Conservation (phyloP, 2,888 invertebrate species). For the Lumbricus terrestris region DNA sequence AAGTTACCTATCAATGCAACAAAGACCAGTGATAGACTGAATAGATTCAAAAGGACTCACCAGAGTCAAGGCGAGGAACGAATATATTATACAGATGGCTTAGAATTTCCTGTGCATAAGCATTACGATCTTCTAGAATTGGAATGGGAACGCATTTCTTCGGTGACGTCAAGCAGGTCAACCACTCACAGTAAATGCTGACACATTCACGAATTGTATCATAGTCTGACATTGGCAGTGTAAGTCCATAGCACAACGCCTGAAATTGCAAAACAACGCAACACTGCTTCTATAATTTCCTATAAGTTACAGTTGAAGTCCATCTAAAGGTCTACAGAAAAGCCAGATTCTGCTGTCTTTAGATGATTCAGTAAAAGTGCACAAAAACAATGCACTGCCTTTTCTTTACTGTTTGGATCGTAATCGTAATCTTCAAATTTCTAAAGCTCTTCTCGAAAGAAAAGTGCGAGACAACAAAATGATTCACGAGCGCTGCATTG, state of each 20-base stretch:
- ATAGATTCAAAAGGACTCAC: constrained; percentile 61
- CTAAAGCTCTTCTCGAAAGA: too few relatives aligned
- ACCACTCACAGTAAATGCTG: constrained; percentile 94
- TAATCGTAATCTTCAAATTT: too few relatives aligned
- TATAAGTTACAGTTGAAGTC: neutral
- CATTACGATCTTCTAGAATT: constrained; percentile 82
- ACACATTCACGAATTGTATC: constrained; percentile 94
- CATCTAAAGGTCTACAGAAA: neutral
- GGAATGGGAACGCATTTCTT: constrained; percentile 87
- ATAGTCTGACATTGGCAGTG: constrained; percentile 83
- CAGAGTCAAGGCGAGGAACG: constrained; percentile 87
- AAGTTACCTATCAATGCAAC: too few relatives aligned
- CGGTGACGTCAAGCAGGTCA: constrained; percentile 73
- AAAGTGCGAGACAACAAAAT: too few relatives aligned
- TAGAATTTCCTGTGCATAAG: constrained; percentile 85
- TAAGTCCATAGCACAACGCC: constrained; percentile 89
- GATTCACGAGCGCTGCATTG: too few relatives aligned
- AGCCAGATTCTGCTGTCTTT: neutral
- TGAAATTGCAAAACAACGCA: constrained; percentile 50
- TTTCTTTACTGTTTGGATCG: neutral
- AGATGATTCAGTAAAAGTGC: neutral
- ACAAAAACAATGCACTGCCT: neutral
- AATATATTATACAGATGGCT: constrained; percentile 91
- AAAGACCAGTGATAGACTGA: neutral
- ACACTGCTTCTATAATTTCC: neutral